phyloP scores from a whole-genome alignment of 2,888 invertebrate genomes.

The Choristoneura rosaceana region DNA sequence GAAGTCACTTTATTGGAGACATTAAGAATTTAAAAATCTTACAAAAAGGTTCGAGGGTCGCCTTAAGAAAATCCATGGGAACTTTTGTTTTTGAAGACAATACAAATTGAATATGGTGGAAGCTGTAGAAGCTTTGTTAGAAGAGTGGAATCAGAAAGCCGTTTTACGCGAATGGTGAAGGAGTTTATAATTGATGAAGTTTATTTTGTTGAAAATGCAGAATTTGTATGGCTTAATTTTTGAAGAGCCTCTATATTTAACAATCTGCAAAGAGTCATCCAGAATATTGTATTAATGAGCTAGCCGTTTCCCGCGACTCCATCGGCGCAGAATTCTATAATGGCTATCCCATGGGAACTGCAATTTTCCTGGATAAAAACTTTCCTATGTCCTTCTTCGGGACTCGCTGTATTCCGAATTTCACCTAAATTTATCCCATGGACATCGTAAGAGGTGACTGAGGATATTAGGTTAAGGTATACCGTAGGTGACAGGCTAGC shows the following conservation, averaged over 20 bases:
- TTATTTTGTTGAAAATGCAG: background rate
- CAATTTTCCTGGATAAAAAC: no score
- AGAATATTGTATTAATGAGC: background rate
- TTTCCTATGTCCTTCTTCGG: no score
- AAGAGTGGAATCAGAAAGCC: conserved; percentile 6
- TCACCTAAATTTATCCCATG: no score
- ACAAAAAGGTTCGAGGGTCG: conserved; percentile 26
- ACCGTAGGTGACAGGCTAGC: no score
- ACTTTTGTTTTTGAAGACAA: conserved; percentile 34
- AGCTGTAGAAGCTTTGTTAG: conserved; percentile 15
- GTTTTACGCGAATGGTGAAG: conserved; percentile 7
- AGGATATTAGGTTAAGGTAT: no score
- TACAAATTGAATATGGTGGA: conserved; percentile 26
- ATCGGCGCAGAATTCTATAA: no score
- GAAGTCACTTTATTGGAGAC: conserved; percentile 33
- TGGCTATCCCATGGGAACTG: no score
- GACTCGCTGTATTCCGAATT: no score
- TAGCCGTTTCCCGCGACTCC: no score
- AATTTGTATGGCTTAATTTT: background rate
- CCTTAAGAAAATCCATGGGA: conserved; percentile 25
- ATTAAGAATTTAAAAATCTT: conserved; percentile 33
- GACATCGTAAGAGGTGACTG: no score
- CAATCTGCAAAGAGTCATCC: background rate
- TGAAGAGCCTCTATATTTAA: background rate
- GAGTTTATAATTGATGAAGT: background rate